phyloP scores from a whole-genome alignment of 2,888 invertebrate genomes.

The Nycteola revayana region DNA sequence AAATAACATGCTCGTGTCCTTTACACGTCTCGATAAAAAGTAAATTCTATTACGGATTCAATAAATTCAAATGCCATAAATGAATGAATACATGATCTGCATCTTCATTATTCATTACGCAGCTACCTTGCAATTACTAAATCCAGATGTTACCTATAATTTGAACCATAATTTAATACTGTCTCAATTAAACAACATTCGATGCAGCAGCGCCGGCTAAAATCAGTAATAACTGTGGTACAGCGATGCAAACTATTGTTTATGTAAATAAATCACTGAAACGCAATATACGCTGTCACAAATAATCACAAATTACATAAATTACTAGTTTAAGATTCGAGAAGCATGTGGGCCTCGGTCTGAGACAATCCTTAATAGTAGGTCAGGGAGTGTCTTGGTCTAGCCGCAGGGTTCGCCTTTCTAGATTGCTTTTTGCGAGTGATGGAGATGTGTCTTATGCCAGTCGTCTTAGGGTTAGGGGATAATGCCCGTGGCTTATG shows the following conservation, averaged over 20 bases:
- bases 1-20: no score
- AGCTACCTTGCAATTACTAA: constrained; percentile 21
- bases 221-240: constrained; percentile 57
- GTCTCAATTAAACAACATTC: constrained; percentile 42
- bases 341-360: constrained; percentile 59
- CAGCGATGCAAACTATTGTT: constrained; percentile 50
- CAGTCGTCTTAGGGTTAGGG: neutral
- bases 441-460: constrained; percentile 28
- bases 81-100: no score
- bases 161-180: constrained; percentile 29
- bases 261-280: constrained; percentile 72
- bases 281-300: constrained; percentile 59
- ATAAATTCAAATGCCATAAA: no score
- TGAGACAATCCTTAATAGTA: constrained; percentile 72
- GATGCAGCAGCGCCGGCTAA: constrained; percentile 30
- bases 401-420: constrained; percentile 46
- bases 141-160: constrained; percentile 15
- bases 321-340: constrained; percentile 58
- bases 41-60: no score
- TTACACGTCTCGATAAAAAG: no score
- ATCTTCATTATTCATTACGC: constrained; percentile 1
- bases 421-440: constrained; percentile 41
- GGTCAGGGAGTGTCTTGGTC: constrained; percentile 55
- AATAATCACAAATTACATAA: constrained; percentile 78
- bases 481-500: constrained; percentile 17